Evolutionary conservation across 2,797 vertebrate species (phyloP), one percentile per base, ranked within the genome.

Genomic region (Microctenopoma lineatum): DNA sequence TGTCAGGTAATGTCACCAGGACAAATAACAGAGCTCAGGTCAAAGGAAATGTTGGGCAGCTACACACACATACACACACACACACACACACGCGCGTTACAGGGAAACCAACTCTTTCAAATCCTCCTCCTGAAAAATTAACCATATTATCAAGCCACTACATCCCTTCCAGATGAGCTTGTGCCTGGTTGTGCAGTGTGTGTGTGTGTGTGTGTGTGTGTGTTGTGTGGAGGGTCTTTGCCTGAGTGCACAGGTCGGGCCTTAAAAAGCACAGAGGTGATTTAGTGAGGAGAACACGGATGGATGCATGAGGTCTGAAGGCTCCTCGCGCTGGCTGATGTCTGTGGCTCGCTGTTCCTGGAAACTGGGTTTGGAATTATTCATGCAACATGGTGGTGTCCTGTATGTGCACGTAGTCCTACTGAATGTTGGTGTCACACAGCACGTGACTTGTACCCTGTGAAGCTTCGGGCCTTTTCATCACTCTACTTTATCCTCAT

Each of bases 231-330:
- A 13, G 38, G 13, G 11, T 41, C 38, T 41, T 41, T 42, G 13
- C 18, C 50, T 26, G 61, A 39, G 53, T 50, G 44, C 11, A 46
- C 29, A 60, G 34, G 18, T 47, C 5, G 1, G 1, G 26, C 54
- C 66, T 75, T 77, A 75, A 74, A 75, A 72, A 69, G 59, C 60
- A 32, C 39, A 73, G 26, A 51, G 53, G 68, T 57, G 62, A 65
- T 77, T 81, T 73, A 77, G 80, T 66, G 66, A 66, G 38, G 45
- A 83, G 68, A 74, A 14, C 46, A 12, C 12, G 8, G 61, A 32
- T n/a, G 7, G 41, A 56, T 54, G 34, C 36, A 15, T 10, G 18
- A 55, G 34, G 2, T 3, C 69, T 79, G 1, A 71, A 59, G 70
- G 50, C 63, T 32, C 29, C 16, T 9, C 21, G 2, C 15, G 52